A percentile compares a stretch with the other conserved stretches of the same genome.
Evolutionary conservation across 2,113 vertebrate species (phyloP).

Genomic region (Prunella himalayana): DNA sequence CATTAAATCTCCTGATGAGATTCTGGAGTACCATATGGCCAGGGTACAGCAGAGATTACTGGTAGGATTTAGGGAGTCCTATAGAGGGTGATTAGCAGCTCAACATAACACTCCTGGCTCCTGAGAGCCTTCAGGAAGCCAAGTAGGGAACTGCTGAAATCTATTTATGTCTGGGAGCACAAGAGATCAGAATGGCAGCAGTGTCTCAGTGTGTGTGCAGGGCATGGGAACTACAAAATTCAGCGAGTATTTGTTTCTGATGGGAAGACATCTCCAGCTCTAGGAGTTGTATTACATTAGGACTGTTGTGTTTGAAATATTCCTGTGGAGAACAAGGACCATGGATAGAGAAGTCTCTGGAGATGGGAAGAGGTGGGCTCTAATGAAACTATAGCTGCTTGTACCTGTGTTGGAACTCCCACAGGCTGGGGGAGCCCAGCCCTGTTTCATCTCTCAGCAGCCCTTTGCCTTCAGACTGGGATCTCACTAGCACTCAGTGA

Average conservation of each 20-base stretch:
- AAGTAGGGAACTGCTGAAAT: not conserved
- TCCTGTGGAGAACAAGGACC: not conserved
- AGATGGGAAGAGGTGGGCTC: not conserved
- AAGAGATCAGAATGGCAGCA: accelerated
- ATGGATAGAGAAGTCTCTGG: not conserved
- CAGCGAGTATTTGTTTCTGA: not conserved
- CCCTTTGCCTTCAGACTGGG: not conserved
- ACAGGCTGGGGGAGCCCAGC: accelerated
- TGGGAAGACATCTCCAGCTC: not conserved
- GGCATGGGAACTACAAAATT: not conserved
- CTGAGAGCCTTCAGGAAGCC: not conserved
- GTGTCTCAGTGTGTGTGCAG: not conserved
- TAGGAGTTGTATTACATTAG: not conserved
- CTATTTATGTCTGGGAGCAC: not conserved
- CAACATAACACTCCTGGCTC: not conserved
- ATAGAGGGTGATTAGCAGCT: not conserved
- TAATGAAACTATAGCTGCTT: no score
- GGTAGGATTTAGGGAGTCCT: not conserved
- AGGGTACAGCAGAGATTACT: not conserved
- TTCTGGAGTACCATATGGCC: not conserved
- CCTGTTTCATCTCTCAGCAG: not conserved
- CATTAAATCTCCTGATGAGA: not conserved
- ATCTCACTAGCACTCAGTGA: not conserved
- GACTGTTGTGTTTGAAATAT: not conserved
- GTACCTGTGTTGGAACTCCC: not conserved